Conservation (phyloP, 2,888 invertebrate species). For the Halictus ligatus region DNA sequence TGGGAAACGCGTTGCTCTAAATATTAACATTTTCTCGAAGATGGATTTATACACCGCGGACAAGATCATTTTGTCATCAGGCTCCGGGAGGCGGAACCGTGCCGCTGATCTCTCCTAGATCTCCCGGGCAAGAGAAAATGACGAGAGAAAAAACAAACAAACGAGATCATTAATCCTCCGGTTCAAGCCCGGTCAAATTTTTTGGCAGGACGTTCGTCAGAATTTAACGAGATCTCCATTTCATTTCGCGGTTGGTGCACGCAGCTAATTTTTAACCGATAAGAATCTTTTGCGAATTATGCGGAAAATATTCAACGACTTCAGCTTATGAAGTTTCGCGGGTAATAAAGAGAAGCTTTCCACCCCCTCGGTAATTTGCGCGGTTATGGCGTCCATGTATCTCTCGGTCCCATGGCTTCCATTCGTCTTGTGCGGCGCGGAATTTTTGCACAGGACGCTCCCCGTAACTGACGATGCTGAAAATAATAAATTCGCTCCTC, state of each 20-base stretch:
- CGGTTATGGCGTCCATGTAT: constrained; percentile 9
- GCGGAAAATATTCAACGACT: background rate
- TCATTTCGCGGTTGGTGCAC: background rate
- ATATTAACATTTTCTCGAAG: constrained; percentile 18
- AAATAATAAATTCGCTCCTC: background rate
- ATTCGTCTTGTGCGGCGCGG: background rate
- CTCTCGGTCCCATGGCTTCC: constrained; percentile 1
- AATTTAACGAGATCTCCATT: background rate
- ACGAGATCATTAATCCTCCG: background rate
- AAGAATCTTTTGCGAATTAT: constrained; percentile 2
- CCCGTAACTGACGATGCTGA: background rate
- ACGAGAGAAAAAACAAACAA: too few species aligned
- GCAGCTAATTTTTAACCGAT: background rate
- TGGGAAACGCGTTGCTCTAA: background rate
- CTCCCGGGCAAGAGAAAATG: background rate
- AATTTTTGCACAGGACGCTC: background rate
- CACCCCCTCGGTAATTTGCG: constrained; percentile 3
- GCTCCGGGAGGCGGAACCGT: background rate
- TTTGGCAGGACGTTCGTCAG: background rate
- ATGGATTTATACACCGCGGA: background rate
- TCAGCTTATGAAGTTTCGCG: constrained; percentile 4
- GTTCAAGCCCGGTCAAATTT: background rate
- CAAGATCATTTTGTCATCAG: background rate
- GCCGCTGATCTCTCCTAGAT: background rate
- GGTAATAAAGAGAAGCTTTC: constrained; percentile 15